Percentiles rank a stretch among this genome's conserved stretches.
These are phyloP conservation scores for Schmidtea mediterranea DNA, from an alignment of 1,140 invertebrate genomes.

Conservation along the genomic window DNA sequence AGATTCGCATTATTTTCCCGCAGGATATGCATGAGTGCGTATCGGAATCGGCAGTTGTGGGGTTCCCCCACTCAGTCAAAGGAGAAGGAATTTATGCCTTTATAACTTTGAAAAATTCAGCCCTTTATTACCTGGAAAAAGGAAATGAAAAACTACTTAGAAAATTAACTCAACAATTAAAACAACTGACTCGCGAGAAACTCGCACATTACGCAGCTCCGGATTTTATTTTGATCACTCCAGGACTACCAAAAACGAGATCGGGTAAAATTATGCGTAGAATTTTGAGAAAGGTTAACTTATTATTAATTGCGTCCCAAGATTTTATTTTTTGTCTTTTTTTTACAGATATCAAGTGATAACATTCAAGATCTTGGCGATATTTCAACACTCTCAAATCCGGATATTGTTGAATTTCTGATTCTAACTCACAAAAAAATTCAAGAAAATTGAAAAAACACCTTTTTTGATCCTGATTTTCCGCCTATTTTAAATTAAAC, in stretches of 20 bases:
- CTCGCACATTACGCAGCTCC: slow-evolving; percentile 24
- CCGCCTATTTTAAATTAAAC: too few relatives aligned
- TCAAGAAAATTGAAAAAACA: too few relatives aligned
- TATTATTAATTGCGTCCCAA: too few relatives aligned
- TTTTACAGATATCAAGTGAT: too few relatives aligned
- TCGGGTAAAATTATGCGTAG: slow-evolving; percentile 30
- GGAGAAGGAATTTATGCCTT: slow-evolving; percentile 29
- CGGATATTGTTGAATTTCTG: too few relatives aligned
- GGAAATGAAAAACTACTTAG: slow-evolving; percentile 11
- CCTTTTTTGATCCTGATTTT: too few relatives aligned
- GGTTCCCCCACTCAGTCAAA: slow-evolving; percentile 30
- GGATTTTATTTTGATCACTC: slow-evolving; percentile 9
- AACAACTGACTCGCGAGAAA: slow-evolving; percentile 12
- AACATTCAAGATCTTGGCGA: too few relatives aligned
- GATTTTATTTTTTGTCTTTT: too few relatives aligned
- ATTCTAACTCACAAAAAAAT: too few relatives aligned
- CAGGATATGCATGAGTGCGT: slow-evolving; percentile 22
- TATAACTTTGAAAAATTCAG: slow-evolving; percentile 20
- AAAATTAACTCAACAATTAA: slow-evolving; percentile 11
- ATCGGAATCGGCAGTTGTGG: slow-evolving; percentile 30
- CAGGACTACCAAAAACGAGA: slow-evolving; percentile 20
- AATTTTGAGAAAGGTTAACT: slow-evolving; percentile 13
- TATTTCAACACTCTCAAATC: too few relatives aligned
- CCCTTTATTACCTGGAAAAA: not conserved
- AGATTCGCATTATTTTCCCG: too few relatives aligned